Base-by-base conservation (phyloP, 2,888 invertebrate species). In the Amblyteles armatorius region DNA sequence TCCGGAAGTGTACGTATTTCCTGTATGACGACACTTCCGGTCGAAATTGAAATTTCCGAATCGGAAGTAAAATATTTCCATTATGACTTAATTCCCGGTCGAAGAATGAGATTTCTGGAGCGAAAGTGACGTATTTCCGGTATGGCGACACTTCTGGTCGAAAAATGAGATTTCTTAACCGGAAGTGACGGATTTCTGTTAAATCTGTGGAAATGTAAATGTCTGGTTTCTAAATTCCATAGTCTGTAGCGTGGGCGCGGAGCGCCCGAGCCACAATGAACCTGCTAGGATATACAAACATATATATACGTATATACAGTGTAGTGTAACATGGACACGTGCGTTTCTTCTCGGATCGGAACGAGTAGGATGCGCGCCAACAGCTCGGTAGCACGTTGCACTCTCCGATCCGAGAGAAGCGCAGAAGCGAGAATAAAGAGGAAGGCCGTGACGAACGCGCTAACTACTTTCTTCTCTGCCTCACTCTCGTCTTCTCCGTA, bases 361-460 rank as follows among this genome's bases (percentile, higher is more conserved):
- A 79, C 69, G 73, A 79, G 60, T 13, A 60, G 44, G 63, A 82
- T 72, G 78, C 74, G 78, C 82, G 78, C 68, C 67, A 73, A 74
- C 81, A 78, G 68, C 77, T 81, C 84, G 84, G 84, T 84, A 84
- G 84, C 84, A 81, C 84, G 67, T 67, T 84, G 84, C 77, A 78
- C 78, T 84, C 84, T 60, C 69, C 26, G 36, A 50, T 60, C 40
- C 69, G 19, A 74, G 68, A 19, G 67, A 73, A 29, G 11, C 68
- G 2, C 60, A n/a, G 33, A 40, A 68, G 57, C 55, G 50, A n/a
- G 52, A 57, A 52, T 22, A 68, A 76, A 60, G 71, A 77, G 67
- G 44, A 55, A 68, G 40, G 57, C 55, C 55, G 57, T 29, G 26
- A n/a, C 57, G 44, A 40, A 57, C 81, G 48, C 81, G 77, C 73